Percentiles rank a stretch among this genome's conserved stretches.
These are phyloP conservation scores for Beris chalybata DNA, from an alignment of 2,888 invertebrate genomes.

Conservation along the genomic window DNA sequence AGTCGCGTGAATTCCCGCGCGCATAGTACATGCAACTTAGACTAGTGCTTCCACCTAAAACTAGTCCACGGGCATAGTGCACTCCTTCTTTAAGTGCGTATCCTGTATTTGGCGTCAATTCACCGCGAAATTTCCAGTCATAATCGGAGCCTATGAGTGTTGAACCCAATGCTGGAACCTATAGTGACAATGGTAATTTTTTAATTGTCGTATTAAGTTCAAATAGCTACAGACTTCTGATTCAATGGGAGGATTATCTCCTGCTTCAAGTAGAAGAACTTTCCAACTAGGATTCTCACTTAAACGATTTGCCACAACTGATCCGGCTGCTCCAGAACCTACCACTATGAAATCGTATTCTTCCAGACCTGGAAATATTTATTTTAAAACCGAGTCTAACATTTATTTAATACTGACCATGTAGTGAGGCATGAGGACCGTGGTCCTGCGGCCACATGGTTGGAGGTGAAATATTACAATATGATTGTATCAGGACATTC, in stretches of 20 bases:
- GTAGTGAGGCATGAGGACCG: not conserved
- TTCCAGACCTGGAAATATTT: not conserved
- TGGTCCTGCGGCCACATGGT: too few relatives aligned
- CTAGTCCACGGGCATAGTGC: slow-evolving; percentile 66
- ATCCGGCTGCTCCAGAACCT: not conserved
- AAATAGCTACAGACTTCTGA: too few relatives aligned
- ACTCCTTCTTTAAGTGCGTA: slow-evolving; percentile 58
- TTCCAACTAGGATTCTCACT: slow-evolving; percentile 15
- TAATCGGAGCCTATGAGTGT: too few relatives aligned
- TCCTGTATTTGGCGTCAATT: too few relatives aligned
- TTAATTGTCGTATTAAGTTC: too few relatives aligned
- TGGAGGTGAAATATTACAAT: too few relatives aligned
- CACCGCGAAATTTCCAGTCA: too few relatives aligned
- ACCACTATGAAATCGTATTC: not conserved
- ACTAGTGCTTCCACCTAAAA: slow-evolving; percentile 58
- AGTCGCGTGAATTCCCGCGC: slow-evolving; percentile 63
- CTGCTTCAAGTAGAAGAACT: not conserved
- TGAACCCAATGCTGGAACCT: too few relatives aligned
- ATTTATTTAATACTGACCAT: too few relatives aligned
- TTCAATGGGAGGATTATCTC: too few relatives aligned
- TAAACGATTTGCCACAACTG: too few relatives aligned
- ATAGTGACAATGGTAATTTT: slow-evolving; percentile 41
- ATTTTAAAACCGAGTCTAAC: not conserved
- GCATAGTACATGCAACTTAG: slow-evolving; percentile 60
- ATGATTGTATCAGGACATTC: too few relatives aligned